Base-by-base conservation (phyloP, 2,888 invertebrate species). In the Sycophila texana region DNA sequence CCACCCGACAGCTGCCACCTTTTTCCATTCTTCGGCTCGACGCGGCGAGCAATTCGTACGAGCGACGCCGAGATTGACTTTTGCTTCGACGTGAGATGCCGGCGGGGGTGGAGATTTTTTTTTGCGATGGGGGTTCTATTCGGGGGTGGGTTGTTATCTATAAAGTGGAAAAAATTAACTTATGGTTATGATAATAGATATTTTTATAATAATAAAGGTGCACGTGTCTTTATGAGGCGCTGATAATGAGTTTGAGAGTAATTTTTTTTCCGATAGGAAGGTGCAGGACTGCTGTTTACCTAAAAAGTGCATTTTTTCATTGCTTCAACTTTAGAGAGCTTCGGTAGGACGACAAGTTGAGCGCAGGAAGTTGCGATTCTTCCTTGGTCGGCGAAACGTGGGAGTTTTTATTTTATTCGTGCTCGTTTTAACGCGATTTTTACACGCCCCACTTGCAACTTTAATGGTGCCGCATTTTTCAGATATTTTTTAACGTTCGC, bases 1-100 rank as follows among this genome's bases (percentile, higher is more conserved):
- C 74, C 79, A 61, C 63, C 71, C 71, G 79, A 75, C 79, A 79
- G 79, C 79, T 79, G 79, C 75, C 79, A 75, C 70, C 79, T 79
- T 75, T 57, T 66, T 74, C 79, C 74, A 65, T 70, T 79, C 78
- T 68, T 68, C 58, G 13, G 65, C 13, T 39, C 26, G 1, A 10
- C 14, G 60, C 16, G 22, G 14, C 60, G 60, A 60, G 60, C 22
- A 14, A 26, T 10, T 22, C 53, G 53, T 4, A 51, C 20, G 73
- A 47, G 39, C 66, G n/a, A 66, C 1, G 57, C 39, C 47, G 70
- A 39, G 39, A 63, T 63, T 63, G 39, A 39, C 63, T 47, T 4
- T 26, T 26, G n/a, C 63, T 63, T 63, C 47, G 63, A 39, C n/a
- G n/a, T 61, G 14, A 20, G 20, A 4, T 5, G 0, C 13, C 0